Evolutionary conservation across 2,797 vertebrate genomes (phyloP).

Genomic region (Phalloptychus januarius): DNA sequence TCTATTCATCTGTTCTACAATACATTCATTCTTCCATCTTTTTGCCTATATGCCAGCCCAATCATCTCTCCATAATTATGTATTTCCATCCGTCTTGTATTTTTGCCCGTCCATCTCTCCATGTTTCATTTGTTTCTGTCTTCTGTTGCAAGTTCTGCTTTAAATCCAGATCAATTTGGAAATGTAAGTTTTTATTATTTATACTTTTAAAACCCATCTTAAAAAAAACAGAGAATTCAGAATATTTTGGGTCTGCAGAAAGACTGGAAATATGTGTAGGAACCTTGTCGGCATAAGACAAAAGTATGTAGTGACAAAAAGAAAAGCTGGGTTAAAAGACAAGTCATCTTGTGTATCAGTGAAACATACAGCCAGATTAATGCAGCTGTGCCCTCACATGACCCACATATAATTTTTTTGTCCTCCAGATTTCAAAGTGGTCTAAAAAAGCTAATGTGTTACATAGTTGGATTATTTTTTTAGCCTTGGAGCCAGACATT

Average conservation of each 20-base stretch:
- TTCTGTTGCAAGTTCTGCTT: not conserved
- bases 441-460: too few species aligned
- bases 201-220: not conserved
- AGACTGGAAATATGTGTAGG: not conserved
- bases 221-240: not conserved
- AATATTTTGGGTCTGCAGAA: not conserved
- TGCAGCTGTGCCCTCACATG: not conserved
- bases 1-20: not conserved
- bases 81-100: not conserved
- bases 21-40: not conserved
- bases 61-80: not conserved
- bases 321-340: not conserved
- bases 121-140: not conserved
- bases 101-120: not conserved
- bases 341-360: not conserved
- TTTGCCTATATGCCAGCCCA: not conserved
- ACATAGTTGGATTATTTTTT: not conserved
- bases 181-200: not conserved
- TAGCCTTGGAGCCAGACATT: not conserved
- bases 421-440: not conserved
- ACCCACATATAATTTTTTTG: not conserved
- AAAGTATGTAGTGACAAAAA: not conserved
- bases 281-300: not conserved
- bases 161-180: not conserved
- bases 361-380: not conserved